These are phyloP conservation scores for Rutpela maculata DNA, from an alignment of 2,888 invertebrate genomes.

Conservation along the genomic window DNA sequence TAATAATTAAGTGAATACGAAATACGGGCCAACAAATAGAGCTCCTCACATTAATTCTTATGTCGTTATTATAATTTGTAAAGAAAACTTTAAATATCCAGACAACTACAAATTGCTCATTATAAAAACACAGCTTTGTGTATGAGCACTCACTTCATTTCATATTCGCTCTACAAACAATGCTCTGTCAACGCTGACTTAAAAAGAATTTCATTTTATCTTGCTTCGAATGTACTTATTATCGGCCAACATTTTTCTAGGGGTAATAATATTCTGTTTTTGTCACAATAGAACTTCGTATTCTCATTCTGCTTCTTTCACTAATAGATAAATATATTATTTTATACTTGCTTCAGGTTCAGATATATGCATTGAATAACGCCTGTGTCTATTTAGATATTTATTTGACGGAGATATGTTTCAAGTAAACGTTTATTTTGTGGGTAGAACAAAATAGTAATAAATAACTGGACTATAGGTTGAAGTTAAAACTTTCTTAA, in stretches of 20 bases:
- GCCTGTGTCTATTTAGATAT: no score
- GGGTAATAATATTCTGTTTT: conserved; percentile 1
- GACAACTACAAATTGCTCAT: conserved; percentile 69
- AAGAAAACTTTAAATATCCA: conserved; percentile 63
- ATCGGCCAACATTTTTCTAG: conserved; percentile 19
- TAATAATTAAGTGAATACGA: neutral
- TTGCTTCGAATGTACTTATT: conserved; percentile 43
- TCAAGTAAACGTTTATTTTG: no score
- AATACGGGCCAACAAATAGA: neutral
- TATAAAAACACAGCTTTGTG: conserved; percentile 68
- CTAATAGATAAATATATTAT: neutral
- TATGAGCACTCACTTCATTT: conserved; percentile 68
- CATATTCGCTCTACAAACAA: conserved; percentile 67
- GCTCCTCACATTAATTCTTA: conserved; percentile 1
- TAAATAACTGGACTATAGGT: no score
- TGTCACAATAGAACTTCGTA: neutral
- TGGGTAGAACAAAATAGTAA: no score
- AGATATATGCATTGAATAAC: no score
- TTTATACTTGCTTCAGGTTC: no score
- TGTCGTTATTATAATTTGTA: conserved; percentile 8
- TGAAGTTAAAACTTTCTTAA: no score
- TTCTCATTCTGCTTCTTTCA: conserved; percentile 6
- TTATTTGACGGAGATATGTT: no score
- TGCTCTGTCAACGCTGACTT: conserved; percentile 68
- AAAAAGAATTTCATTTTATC: conserved; percentile 65